Evolutionary conservation across 2,113 vertebrate genomes (phyloP).

Genomic region (Mugil cephalus): DNA sequence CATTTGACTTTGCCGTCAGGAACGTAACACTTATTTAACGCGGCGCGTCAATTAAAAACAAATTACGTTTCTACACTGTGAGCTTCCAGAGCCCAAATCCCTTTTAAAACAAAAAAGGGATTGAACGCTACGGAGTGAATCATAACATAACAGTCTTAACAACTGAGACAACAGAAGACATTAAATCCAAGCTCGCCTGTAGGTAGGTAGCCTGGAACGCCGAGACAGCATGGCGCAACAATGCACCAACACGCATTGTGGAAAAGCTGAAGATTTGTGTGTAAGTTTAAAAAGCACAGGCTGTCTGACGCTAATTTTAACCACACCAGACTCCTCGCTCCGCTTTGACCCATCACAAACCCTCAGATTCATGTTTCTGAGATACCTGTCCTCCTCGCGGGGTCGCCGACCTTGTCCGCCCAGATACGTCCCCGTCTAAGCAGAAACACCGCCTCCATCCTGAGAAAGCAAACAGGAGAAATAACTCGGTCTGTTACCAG

Average conservation of each 20-base stretch:
- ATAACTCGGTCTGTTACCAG: constrained; percentile 14
- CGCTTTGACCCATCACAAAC: constrained; percentile 47
- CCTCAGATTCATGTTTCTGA: constrained; percentile 51
- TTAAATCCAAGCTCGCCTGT: constrained; percentile 3
- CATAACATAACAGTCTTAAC: constrained; percentile 7
- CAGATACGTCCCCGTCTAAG: constrained; percentile 32
- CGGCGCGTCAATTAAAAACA: constrained; percentile 40
- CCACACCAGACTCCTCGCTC: constrained; percentile 33
- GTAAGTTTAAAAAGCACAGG: constrained; percentile 44
- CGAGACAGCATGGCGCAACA: constrained; percentile 11
- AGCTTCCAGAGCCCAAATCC: constrained; percentile 13
- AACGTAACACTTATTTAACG: constrained; percentile 33
- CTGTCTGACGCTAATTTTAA: constrained; percentile 36
- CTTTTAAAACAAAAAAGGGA: constrained; percentile 3
- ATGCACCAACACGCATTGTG: not conserved
- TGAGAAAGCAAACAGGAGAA: constrained; percentile 31
- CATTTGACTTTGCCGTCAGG: constrained; percentile 57
- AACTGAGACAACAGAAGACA: constrained; percentile 25
- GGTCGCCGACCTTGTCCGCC: constrained; percentile 59
- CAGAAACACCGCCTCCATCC: constrained; percentile 41
- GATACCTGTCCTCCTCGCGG: constrained; percentile 47
- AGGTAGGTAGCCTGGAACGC: constrained; percentile 12
- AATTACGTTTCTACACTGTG: constrained; percentile 12
- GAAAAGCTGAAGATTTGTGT: constrained; percentile 1
- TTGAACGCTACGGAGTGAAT: constrained; percentile 10